Percentiles rank a stretch among this genome's conserved stretches.
phyloP scores from a whole-genome alignment of 2,888 invertebrate genomes.

The Hypena proboscidalis region DNA sequence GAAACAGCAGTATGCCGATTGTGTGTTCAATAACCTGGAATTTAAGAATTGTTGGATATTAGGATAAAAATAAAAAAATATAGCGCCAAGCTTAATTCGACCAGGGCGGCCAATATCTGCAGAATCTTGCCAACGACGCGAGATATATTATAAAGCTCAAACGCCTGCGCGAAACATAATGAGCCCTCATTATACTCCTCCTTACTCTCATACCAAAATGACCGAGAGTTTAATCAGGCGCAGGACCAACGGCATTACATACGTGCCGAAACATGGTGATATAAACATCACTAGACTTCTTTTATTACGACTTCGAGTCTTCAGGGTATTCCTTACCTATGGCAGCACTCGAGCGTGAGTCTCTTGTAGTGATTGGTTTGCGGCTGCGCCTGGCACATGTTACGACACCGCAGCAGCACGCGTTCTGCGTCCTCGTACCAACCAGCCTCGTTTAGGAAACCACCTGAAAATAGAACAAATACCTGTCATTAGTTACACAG shows the following conservation, averaged over 20 bases:
- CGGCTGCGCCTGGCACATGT: conserved; percentile 85
- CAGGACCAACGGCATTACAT: too few species aligned
- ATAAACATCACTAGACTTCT: too few species aligned
- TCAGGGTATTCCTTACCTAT: conserved; percentile 88
- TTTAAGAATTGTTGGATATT: too few species aligned
- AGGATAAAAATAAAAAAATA: background rate
- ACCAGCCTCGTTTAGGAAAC: conserved; percentile 95
- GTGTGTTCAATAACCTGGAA: conserved; percentile 92
- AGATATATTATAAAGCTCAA: too few species aligned
- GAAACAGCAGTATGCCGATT: conserved; percentile 93
- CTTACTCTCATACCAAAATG: too few species aligned
- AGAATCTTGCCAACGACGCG: too few species aligned
- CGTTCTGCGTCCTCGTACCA: conserved; percentile 93
- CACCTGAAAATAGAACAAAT: conserved; percentile 77
- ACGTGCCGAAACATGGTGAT: too few species aligned
- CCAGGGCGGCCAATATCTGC: too few species aligned
- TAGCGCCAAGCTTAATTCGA: background rate
- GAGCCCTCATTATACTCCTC: too few species aligned
- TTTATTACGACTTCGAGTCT: background rate
- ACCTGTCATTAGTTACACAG: background rate
- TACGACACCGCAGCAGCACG: conserved; percentile 88
- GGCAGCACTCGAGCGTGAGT: conserved; percentile 92
- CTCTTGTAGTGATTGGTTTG: conserved; percentile 85
- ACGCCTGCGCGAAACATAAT: too few species aligned
- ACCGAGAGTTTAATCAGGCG: too few species aligned